These are phyloP conservation scores for Muscina levida DNA, from an alignment of 2,888 invertebrate genomes.

Conservation along the genomic window DNA sequence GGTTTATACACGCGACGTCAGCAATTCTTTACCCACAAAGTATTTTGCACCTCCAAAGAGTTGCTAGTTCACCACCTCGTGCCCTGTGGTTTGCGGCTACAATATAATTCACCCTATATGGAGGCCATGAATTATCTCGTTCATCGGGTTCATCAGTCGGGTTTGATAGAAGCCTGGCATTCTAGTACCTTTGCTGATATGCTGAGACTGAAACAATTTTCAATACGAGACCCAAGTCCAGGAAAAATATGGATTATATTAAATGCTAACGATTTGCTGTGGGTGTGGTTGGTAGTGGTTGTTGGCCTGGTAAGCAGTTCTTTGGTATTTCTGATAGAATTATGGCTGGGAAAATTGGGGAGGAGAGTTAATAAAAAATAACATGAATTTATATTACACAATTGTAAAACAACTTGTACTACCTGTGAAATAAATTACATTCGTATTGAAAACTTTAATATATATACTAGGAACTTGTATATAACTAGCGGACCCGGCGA, in stretches of 20 bases:
- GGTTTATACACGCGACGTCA: slow-evolving; percentile 35
- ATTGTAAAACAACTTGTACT: too few relatives aligned
- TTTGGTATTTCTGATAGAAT: slow-evolving; percentile 12
- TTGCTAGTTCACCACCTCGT: background rate
- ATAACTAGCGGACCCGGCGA: too few relatives aligned
- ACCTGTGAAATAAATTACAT: too few relatives aligned
- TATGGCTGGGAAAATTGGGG: background rate
- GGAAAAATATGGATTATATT: background rate
- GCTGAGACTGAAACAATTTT: background rate
- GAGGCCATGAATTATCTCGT: slow-evolving; percentile 32
- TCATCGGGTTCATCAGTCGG: slow-evolving; percentile 1
- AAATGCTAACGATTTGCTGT: slow-evolving; percentile 17
- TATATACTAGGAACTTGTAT: too few relatives aligned
- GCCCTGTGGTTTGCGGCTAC: slow-evolving; percentile 22
- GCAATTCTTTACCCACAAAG: background rate
- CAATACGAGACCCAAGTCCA: slow-evolving; percentile 14
- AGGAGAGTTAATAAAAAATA: too few relatives aligned
- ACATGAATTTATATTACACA: too few relatives aligned
- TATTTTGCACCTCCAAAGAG: slow-evolving; percentile 20
- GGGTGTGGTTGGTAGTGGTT: slow-evolving; percentile 10
- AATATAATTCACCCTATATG: slow-evolving; percentile 34
- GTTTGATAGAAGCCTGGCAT: slow-evolving; percentile 42
- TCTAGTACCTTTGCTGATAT: slow-evolving; percentile 27
- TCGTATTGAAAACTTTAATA: too few relatives aligned
- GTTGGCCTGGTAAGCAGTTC: background rate